Base-by-base conservation (phyloP, 1,140 invertebrate genomes). In the Colletes gigas region DNA sequence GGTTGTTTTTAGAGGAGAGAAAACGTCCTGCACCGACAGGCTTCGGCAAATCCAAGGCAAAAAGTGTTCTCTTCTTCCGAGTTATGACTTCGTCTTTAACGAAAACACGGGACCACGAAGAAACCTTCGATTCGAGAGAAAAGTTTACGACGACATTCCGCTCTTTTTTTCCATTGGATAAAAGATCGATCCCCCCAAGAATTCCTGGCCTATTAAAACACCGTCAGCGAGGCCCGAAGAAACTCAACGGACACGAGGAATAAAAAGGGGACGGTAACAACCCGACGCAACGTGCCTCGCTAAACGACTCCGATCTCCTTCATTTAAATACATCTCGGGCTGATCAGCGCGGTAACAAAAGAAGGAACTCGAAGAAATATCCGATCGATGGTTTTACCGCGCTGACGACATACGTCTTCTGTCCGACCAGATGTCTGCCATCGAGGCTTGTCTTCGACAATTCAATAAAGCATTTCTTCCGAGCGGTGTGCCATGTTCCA, bases 391-490 rank as follows among this genome's bases (percentile, higher is more conserved):
- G 60, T 55, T 73, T 63, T 55, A 65, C 69, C 60, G 52, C 50
- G 60, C n/a, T 47, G 68, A 73, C 77, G 69, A 79, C 69, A 79
- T 79, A 73, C 59, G 65, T 79, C 60, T 79, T 55, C 57, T 65
- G 77, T 65, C 77, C 60, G 47, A 55, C 52, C 77, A 73, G 67
- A 73, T 73, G 77, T 55, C 77, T 66, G 69, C 50, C 69, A 79
- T 72, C 77, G 60, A 21, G 50, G 47, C 77, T 73, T 73, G 69
- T 79, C 77, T 65, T 73, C 59, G 50, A 79, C 69, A 73, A 79
- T 79, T 79, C 77, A 79, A 79, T 79, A 79, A 73, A 79, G 77
- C 77, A 79, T 79, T 73, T 73, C 77, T 73, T 73, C 50, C 44
- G 50, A 60, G 55, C n/a, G 60, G 15, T 15, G 66, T 15, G 55